phyloP scores from a whole-genome alignment of 2,113 vertebrate genomes.

The Rhinogobius similis region DNA sequence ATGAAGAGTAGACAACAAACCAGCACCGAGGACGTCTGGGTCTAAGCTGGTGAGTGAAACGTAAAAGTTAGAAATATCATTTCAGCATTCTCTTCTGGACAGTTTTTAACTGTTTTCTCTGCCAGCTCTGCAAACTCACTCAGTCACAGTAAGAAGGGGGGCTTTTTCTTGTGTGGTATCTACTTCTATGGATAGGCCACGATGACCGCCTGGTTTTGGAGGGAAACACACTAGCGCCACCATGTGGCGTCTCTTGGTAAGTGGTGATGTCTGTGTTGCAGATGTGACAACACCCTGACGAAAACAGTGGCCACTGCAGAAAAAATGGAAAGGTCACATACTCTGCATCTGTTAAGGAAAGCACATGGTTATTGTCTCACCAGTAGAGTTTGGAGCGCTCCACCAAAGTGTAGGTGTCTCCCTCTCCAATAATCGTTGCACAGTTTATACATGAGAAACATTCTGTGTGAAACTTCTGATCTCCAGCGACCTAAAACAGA shows the following conservation, averaged over 20 bases:
- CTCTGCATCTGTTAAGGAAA: not conserved
- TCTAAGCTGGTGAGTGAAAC: constrained; percentile 77
- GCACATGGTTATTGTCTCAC: constrained; percentile 57
- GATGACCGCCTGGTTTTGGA: constrained; percentile 78
- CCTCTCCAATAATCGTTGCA: constrained; percentile 87
- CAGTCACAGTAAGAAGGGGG: constrained; percentile 84
- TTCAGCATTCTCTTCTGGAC: not conserved
- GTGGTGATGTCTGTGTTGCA: constrained; percentile 55
- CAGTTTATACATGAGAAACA: constrained; percentile 93
- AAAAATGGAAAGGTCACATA: not conserved
- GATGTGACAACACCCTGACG: constrained; percentile 82
- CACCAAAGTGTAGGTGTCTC: constrained; percentile 90
- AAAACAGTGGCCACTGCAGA: constrained; percentile 87
- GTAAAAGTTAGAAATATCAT: not conserved
- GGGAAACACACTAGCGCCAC: constrained; percentile 94
- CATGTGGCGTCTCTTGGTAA: constrained; percentile 84
- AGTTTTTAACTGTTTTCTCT: not conserved
- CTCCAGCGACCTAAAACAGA: constrained; percentile 86
- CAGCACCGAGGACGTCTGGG: constrained; percentile 80
- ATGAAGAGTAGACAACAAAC: constrained; percentile 89
- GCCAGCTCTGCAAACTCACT: constrained; percentile 78
- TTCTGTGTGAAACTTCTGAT: constrained; percentile 95
- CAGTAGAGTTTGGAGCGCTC: constrained; percentile 93
- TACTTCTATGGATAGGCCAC: constrained; percentile 84
- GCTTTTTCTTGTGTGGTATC: constrained; percentile 79